phyloP scores from a whole-genome alignment of 2,113 vertebrate genomes.

The Pluvialis apricaria region DNA sequence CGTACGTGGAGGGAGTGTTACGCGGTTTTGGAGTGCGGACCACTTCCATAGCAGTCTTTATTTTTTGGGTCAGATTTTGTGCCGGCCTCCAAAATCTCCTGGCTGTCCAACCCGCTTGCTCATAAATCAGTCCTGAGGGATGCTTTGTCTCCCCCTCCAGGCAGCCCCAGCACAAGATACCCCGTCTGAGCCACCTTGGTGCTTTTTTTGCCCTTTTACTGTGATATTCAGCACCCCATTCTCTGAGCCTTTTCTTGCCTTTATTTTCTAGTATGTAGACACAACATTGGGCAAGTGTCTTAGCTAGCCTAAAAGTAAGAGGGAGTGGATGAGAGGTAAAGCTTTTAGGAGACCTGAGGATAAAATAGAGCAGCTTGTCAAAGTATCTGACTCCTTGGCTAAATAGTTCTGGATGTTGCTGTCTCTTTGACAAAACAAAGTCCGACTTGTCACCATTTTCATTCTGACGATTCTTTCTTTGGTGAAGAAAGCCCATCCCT shows the following conservation, averaged over 20 bases:
- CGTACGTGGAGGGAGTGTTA: rapidly evolving
- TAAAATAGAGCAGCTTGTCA: neutral
- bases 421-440: neutral
- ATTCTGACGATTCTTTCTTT: neutral
- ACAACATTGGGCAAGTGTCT: neutral
- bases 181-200: neutral
- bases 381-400: neutral
- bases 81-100: neutral
- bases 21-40: neutral
- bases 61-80: neutral
- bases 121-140: neutral
- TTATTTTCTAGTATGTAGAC: neutral
- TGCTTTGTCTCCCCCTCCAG: neutral
- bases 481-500: neutral
- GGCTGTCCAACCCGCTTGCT: neutral
- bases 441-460: neutral
- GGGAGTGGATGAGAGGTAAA: neutral
- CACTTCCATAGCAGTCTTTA: neutral
- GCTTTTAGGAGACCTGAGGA: neutral
- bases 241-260: neutral
- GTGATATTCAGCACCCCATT: neutral
- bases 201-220: neutral
- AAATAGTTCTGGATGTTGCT: neutral
- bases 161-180: neutral
- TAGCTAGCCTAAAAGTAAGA: neutral